These are phyloP conservation scores for Drosophila ohnishii DNA, from an alignment of 1,140 invertebrate genomes.

Conservation along the genomic window DNA sequence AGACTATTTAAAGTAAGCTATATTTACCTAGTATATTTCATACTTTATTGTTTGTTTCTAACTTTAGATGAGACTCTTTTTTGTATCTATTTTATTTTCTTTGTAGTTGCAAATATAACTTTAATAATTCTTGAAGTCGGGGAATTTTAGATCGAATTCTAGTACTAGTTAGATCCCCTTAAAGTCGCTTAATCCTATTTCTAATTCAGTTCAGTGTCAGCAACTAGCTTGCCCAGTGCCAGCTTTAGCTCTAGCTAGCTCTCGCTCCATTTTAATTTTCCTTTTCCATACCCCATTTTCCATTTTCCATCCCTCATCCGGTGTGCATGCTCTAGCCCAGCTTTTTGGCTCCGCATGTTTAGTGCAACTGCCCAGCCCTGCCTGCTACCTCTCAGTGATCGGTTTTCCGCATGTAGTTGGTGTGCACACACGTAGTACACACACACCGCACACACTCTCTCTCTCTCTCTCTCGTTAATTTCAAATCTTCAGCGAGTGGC, in stretches of 20 bases:
- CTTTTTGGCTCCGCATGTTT: constrained; percentile 6
- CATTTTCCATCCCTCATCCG: constrained; percentile 5
- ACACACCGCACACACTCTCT: not conserved
- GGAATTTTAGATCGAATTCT: not conserved
- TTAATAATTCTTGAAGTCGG: not conserved
- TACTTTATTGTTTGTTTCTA: not conserved
- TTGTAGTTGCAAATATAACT: not conserved
- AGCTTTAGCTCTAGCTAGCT: constrained; percentile 7
- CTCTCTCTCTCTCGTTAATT: constrained; percentile 3
- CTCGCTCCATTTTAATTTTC: not conserved
- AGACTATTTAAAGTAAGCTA: not conserved
- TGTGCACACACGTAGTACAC: constrained; percentile 17
- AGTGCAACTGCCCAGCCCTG: constrained; percentile 20
- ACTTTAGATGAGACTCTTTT: not conserved
- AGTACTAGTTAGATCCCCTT: no score
- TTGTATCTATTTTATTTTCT: not conserved
- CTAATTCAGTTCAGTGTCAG: constrained; percentile 23
- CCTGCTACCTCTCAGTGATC: constrained; percentile 17
- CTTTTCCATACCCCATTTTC: not conserved
- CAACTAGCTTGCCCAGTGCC: not conserved
- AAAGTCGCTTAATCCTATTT: not conserved
- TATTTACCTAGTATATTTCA: not conserved
- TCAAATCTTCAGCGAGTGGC: constrained; percentile 40
- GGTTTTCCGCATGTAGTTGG: constrained; percentile 6
- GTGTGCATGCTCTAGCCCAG: constrained; percentile 18